Evolutionary conservation across 2,797 vertebrate species (phyloP), one percentile per base, ranked within the genome.

Genomic region (Merluccius polli): DNA sequence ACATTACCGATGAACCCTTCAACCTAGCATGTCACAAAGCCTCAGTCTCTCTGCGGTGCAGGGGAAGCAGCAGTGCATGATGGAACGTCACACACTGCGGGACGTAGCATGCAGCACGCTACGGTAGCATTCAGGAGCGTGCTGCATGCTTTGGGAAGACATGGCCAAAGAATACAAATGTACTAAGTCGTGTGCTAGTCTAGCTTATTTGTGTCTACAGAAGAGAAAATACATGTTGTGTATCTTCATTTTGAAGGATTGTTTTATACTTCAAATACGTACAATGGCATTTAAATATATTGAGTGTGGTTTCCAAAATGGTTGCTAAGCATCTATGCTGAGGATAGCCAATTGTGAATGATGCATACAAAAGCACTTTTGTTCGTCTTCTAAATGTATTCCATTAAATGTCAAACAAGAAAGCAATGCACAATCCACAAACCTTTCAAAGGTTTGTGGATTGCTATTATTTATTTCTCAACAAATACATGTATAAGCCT

Each of bases 21-120:
- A 9, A 78, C 81, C 77, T 59, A 71, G 77, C 76, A 79, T 76
- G 79, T 79, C 85, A 86, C 76, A 84, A 84, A 82, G 59, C 41
- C 72, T 87, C 74, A 52, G 18, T 52, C 18, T 10, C 41, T 44
- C 41, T 12, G 15, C 33, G 33, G 33, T 35, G 3, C 5, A 16
- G 48, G 48, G 9, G 48, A 52, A n/a, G 48, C 21, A 52, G 48
- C 48, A n/a, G 48, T n/a, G 48, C 48, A n/a, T 52, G 21, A 59
- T 9, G 38, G 6, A 41, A 41, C 11, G 38, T 12, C 38, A 12
- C 38, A 41, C 5, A 12, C 38, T 59, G 21, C 3, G 52, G 52
- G 21, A 59, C 21, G 52, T 59, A 59, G 7, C 21, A n/a, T 59
- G 52, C 52, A 59, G 6, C 38, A 9, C 38, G 6, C 38, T 41